A percentile compares a stretch with the other conserved stretches of the same genome.
phyloP scores from a whole-genome alignment of 1,140 invertebrate species.

The Micrasema minimum region DNA sequence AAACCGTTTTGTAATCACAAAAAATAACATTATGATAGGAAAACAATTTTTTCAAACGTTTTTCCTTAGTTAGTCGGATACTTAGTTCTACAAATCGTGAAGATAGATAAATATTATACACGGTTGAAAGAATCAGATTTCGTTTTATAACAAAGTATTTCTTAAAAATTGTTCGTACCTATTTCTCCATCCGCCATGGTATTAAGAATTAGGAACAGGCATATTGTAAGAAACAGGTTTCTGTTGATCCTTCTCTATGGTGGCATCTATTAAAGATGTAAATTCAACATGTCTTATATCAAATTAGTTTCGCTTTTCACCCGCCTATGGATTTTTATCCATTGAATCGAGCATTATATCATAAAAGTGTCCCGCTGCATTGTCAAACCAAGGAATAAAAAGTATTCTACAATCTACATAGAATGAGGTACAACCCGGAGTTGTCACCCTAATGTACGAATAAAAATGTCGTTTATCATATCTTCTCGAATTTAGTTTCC shows the following conservation, averaged over 20 bases:
- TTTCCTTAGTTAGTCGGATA: too few relatives aligned
- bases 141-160: too few relatives aligned
- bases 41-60: too few relatives aligned
- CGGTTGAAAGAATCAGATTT: too few relatives aligned
- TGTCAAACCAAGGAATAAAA: slow-evolving; percentile 5
- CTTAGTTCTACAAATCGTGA: too few relatives aligned
- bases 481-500: slow-evolving; percentile 11
- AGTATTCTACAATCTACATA: not conserved
- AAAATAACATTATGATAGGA: too few relatives aligned
- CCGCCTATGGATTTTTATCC: slow-evolving; percentile 27
- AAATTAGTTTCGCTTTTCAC: slow-evolving; percentile 40
- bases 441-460: slow-evolving; percentile 16
- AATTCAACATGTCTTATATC: slow-evolving; percentile 39
- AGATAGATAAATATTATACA: too few relatives aligned
- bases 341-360: slow-evolving; percentile 30
- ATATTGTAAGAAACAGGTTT: slow-evolving; percentile 12
- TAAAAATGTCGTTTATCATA: slow-evolving; percentile 9
- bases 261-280: slow-evolving; percentile 39
- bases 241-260: slow-evolving; percentile 20
- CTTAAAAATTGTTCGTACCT: too few relatives aligned
- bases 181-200: too few relatives aligned
- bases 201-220: too few relatives aligned
- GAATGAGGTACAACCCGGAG: not conserved
- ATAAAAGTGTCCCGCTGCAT: slow-evolving; percentile 16
- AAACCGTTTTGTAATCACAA: not conserved